Base-by-base conservation (phyloP, 2,888 invertebrate species). In the Cactoblastis cactorum region DNA sequence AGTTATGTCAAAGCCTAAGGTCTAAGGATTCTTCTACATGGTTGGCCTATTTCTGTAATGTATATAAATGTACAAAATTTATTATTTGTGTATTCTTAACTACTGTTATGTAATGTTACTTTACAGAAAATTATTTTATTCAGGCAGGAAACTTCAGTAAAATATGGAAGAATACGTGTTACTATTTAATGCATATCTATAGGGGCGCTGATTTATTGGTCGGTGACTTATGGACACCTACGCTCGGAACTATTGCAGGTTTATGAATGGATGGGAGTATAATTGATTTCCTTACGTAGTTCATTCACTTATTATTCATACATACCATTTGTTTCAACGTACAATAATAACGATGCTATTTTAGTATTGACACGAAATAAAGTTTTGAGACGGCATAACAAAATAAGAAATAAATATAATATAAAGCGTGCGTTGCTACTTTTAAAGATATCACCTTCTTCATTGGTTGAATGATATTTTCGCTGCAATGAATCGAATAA, bases 221-320 rank as follows among this genome's bases (percentile, higher is more conserved):
- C 62, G 62, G 73, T 75, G 70, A 77, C 69, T 76, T 77, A 72
- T 71, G 69, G 58, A 68, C 78, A 73, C 80, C 80, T 80, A 82
- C 80, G 75, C 76, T 55, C 60, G 58, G 63, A 72, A 73, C 69
- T 69, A 69, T 69, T 71, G 68, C 58, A 58, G 63, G 63, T 74
- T 75, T 77, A 82, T 83, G 80, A 83, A 83, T 80, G 77, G 74
- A 83, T 80, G 77, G 74, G 71, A 69, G 68, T 66, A 73, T 74
- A 79, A 77, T 75, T 76, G 74, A 74, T 80, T 77, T 72, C 67
- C 70, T 69, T 64, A 64, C 62, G 58, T 63, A 71, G 80, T 78
- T 80, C 77, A 73, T 78, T 77, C 75, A 71, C 74, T 71, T 61
- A 45, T 34, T 45, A 45, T 52, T 59, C 9, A 22, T 41, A 8